Evolutionary conservation across 2,888 invertebrate genomes (phyloP).

Genomic region (Amblyjoppa fuscipennis): DNA sequence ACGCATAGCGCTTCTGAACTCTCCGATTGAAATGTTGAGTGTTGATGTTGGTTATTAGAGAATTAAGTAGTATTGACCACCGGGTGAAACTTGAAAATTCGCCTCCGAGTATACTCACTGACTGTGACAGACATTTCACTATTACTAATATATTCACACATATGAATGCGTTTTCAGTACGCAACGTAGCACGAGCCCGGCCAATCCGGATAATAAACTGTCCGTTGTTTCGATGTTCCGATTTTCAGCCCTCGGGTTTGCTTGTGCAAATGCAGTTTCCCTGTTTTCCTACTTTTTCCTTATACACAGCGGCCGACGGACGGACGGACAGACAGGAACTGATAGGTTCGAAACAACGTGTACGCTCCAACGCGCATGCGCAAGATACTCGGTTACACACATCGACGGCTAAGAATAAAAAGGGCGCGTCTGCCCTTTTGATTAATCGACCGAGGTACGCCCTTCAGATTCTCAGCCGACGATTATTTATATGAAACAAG

Average conservation of each 20-base stretch:
- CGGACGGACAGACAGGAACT: neutral
- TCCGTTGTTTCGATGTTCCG: constrained; percentile 71
- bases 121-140: constrained; percentile 23
- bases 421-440: no score
- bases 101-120: neutral
- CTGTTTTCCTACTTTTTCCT: constrained; percentile 58
- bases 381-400: neutral
- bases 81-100: no score
- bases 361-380: neutral
- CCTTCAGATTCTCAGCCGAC: no score
- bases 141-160: constrained; percentile 20
- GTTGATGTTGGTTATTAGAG: no score
- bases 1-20: no score
- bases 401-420: neutral
- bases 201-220: constrained; percentile 68
- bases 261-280: constrained; percentile 71
- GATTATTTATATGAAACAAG: neutral
- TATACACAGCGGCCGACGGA: neutral
- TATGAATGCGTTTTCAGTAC: constrained; percentile 19
- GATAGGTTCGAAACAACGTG: constrained; percentile 15
- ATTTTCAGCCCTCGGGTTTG: constrained; percentile 51
- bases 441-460: no score
- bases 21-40: no score
- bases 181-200: constrained; percentile 18
- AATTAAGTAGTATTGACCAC: no score